Evolutionary conservation across 2,888 invertebrate species (phyloP).

Genomic region (Drosophila algonquin): DNA sequence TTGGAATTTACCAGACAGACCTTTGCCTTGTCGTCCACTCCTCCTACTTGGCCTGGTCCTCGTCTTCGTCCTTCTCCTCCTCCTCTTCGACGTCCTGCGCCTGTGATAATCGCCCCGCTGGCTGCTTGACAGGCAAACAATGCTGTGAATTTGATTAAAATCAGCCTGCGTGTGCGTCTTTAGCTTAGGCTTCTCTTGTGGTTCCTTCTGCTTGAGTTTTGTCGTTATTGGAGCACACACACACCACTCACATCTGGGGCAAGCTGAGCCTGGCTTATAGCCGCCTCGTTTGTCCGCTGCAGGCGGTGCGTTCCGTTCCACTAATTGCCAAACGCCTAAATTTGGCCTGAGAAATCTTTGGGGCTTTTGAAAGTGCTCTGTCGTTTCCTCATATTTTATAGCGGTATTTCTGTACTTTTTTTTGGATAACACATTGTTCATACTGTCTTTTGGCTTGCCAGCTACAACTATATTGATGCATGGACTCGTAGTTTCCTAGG

Average conservation of each 20-base stretch:
- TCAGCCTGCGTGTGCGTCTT: slow-evolving; percentile 72
- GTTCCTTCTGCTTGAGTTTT: slow-evolving; percentile 57
- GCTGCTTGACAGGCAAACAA: slow-evolving; percentile 81
- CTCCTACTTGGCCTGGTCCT: slow-evolving; percentile 19
- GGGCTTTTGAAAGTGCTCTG: not conserved
- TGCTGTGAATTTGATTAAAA: slow-evolving; percentile 82
- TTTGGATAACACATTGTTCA: not conserved
- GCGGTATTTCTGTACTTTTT: not conserved
- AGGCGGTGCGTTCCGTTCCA: slow-evolving; percentile 70
- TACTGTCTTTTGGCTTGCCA: no score
- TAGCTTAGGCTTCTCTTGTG: slow-evolving; percentile 44
- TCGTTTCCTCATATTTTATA: not conserved
- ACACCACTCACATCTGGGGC: not conserved
- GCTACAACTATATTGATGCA: no score
- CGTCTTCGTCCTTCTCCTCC: slow-evolving; percentile 13
- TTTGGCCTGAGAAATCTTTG: slow-evolving; percentile 35
- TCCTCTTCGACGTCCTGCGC: slow-evolving; percentile 58
- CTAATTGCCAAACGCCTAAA: slow-evolving; percentile 78
- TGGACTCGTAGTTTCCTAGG: no score
- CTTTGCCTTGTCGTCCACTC: slow-evolving; percentile 54
- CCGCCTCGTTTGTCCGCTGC: slow-evolving; percentile 69
- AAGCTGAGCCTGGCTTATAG: slow-evolving; percentile 55
- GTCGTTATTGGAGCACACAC: slow-evolving; percentile 40
- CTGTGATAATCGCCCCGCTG: slow-evolving; percentile 74
- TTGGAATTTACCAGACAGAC: slow-evolving; percentile 71